Evolutionary conservation across 2,113 vertebrate genomes (phyloP), one percentile per base, ranked within the genome.

Genomic region (Mesocricetus auratus): DNA sequence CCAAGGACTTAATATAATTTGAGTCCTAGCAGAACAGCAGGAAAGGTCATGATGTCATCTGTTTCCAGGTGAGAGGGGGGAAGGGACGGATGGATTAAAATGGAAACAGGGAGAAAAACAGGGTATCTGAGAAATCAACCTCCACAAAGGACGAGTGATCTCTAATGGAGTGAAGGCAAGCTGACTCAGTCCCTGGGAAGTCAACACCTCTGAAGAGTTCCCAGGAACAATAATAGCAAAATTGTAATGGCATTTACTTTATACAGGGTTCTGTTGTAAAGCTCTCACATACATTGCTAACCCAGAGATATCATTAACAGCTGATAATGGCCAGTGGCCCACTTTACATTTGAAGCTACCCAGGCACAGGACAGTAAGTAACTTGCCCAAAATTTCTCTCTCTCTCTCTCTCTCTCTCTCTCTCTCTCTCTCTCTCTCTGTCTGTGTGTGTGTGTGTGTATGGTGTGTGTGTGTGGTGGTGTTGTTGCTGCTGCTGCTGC

Each of bases 151-250:
- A 31, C 69, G 53, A 7, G 2, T 60, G 73, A 85, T 29, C 50
- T 79, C 21, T 58, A 56, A 39, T 15, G 64, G 5, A 73, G 7
- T 58, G 16, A 89, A 79, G 33, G 9, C 58, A 94, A 92, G 77
- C 19, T 24, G 19, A 74, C 7, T 50, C 56, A 16, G 39, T 24
- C 8, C 31, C 31, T 83, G 69, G 17, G 8, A 33, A 33, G 42
- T 5, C 74, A 66, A 94, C 95, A 75, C 53, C 17, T 86, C 62
- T 89, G 45, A 69, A 26, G 2, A 19, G 78, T 74, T 56, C 19
- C 42, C 31, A 42, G 36, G 29, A 82, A 92, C 45, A 96, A 31
- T 17, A 75, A 77, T 3, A 74, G 60, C n/a, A 88, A 95, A 89
- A 81, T 75, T 22, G n/a, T 42, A 79, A 31, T 69, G 73, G 11